Evolutionary conservation across 2,797 vertebrate genomes (phyloP), one percentile per base, ranked within the genome.

Genomic region (Malurus splendens): DNA sequence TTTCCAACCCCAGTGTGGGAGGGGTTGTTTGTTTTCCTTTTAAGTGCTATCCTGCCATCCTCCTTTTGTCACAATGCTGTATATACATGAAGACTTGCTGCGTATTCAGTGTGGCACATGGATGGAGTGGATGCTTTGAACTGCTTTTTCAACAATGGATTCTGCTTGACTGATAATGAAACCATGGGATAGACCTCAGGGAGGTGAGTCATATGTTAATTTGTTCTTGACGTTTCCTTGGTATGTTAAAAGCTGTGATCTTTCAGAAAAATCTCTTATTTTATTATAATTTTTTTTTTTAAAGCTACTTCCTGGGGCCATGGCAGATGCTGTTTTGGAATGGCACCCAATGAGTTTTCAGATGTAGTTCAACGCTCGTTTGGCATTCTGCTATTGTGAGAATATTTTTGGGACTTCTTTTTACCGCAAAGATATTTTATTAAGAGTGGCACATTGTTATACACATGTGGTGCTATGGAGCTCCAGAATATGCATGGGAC

Each of bases 171-270:
- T 89, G 92, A 87, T 90, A 94, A 90, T 86, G 81, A 89, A 95
- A 87, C 93, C 81, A 62, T 86, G 71, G 83, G 81, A 71, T 10
- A 87, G 88, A 93, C 75, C 87, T 93, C 86, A 52, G 92, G 90
- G 93, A 94, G 91, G 94, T 94, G 90, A 92, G 84, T 93, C 81
- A 86, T 83, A 85, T 92, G 89, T 89, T 95, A 84, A 94, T 94
- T 88, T 79, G 18, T 79, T 90, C 78, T 94, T 90, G 62, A 93
- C 17, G 47, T 86, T 91, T 92, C 52, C 75, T 82, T 88, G 42
- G 71, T 75, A 47, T 83, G 89, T 86, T 83, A 90, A 90, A 92
- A 95, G 75, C 91, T 85, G 75, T 76, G 86, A 90, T 95, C 82
- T 88, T 91, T 87, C 68, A 86, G 72, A 89, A 90, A 90, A 75